Base-by-base conservation (phyloP, 2,888 invertebrate species). In the Cataglyphis altisquamis region DNA sequence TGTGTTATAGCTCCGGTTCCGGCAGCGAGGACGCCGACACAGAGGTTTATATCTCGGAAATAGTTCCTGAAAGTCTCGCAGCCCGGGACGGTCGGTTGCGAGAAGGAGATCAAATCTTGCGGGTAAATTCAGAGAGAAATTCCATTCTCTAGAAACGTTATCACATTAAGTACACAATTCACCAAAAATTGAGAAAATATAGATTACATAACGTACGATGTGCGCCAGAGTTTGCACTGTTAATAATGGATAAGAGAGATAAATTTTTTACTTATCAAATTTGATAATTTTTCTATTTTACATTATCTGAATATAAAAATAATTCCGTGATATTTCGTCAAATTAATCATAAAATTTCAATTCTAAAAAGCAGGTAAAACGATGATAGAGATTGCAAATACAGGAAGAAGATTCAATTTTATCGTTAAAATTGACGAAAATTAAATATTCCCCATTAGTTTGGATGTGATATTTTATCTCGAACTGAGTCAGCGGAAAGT, bases 21-120 rank as follows among this genome's bases (percentile, higher is more conserved):
- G 95, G 95, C 85, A 95, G 95, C 84, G 96, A 96, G 80, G 95
- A 96, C 87, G 95, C 94, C 62, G 95, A 96, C 88, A 95, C 96
- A 62, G 97, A 97, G 93, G 96, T 97, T 77, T 97, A 96, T 92
- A 96, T 97, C 89, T 96, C 97, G 91, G 96, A 97, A 94, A 96
- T 96, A 90, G 95, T 96, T 82, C 95, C 96, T 36, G 95, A 96
- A 88, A 96, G 96, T 91, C 95, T 96, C 29, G 96, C 96, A 5
- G 96, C 95, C 41, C 94, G 95, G 63, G 96, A 96, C 91, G 96
- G 96, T 41, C 95, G 96, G 52, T 93, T 96, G 52, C 94, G 96
- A 55, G 96, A 96, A 90, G 96, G 96, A 45, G 96, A 96, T 94
- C 96, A 96, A 94, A 96, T 96, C 87, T 93, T 96, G 68, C 96